Conservation (phyloP, 2,888 invertebrate species). For the Trichogramma evanescens region DNA sequence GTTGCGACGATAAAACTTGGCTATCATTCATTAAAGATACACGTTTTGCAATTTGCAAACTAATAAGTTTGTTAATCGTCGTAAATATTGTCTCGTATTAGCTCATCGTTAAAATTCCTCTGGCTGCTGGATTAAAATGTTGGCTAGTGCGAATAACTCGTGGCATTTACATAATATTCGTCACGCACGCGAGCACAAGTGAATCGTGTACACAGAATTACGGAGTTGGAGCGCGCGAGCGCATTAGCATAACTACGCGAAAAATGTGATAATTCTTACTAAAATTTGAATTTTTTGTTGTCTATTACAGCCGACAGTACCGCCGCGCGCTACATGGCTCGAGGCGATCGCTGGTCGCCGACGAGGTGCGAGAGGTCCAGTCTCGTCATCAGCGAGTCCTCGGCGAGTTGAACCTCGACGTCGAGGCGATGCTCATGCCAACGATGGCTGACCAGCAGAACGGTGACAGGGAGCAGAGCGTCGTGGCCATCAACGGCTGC, state of each 20-base stretch:
- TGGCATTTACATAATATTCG: too few species aligned
- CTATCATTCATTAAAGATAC: too few species aligned
- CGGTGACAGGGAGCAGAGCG: conserved; percentile 55
- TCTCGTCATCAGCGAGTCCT: conserved; percentile 74
- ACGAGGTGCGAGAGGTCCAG: conserved; percentile 77
- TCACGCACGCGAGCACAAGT: too few species aligned
- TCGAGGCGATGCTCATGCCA: conserved; percentile 87
- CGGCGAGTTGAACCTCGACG: conserved; percentile 79
- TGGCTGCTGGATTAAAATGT: too few species aligned
- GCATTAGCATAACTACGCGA: background rate
- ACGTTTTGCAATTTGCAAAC: too few species aligned
- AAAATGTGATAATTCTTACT: background rate
- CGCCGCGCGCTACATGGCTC: conserved; percentile 39
- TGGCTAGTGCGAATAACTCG: too few species aligned
- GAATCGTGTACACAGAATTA: too few species aligned
- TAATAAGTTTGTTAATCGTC: too few species aligned
- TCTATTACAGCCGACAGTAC: conserved; percentile 37
- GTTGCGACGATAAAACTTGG: too few species aligned
- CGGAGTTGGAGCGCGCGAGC: too few species aligned
- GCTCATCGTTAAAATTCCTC: too few species aligned
- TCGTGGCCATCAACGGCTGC: conserved; percentile 49
- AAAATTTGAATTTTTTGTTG: background rate
- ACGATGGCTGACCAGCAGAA: conserved; percentile 54
- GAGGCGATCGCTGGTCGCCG: conserved; percentile 59
- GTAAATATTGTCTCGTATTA: too few species aligned